Percentiles rank a stretch among this genome's conserved stretches.
These are phyloP conservation scores for Thereva unica DNA, from an alignment of 2,888 invertebrate species.

Conservation along the genomic window DNA sequence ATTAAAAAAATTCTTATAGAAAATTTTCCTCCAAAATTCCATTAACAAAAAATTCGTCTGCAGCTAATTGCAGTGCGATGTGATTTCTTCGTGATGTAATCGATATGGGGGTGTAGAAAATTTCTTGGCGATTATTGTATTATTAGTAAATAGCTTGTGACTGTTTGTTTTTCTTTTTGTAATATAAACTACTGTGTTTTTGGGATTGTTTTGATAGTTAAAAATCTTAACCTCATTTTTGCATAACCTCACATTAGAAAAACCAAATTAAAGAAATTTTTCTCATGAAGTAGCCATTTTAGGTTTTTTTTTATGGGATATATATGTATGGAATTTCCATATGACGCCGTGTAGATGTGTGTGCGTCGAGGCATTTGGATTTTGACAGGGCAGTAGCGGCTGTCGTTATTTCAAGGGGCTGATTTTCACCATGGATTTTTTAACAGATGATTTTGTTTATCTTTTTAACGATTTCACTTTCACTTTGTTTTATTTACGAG, in stretches of 20 bases:
- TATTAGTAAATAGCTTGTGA: too few species aligned
- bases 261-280: conserved; percentile 14
- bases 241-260: conserved; percentile 40
- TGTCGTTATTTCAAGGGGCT: too few species aligned
- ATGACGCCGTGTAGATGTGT: too few species aligned
- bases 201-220: conserved; percentile 28
- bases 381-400: too few species aligned
- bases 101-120: neutral
- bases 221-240: conserved; percentile 41
- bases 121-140: neutral
- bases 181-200: neutral
- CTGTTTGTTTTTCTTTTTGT: neutral
- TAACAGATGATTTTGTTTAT: too few species aligned
- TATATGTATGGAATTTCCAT: neutral
- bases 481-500: too few species aligned
- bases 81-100: conserved; percentile 36
- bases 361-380: too few species aligned
- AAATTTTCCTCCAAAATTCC: neutral
- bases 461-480: too few species aligned
- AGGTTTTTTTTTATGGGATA: neutral
- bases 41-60: conserved; percentile 3
- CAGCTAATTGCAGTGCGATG: conserved; percentile 20
- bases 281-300: conserved; percentile 27
- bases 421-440: too few species aligned
- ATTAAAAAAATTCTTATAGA: neutral